A percentile compares a stretch with the other conserved stretches of the same genome.
These are phyloP conservation scores for Typhlichthys eigenmanni DNA, from an alignment of 2,797 vertebrate genomes.

Conservation along the genomic window DNA sequence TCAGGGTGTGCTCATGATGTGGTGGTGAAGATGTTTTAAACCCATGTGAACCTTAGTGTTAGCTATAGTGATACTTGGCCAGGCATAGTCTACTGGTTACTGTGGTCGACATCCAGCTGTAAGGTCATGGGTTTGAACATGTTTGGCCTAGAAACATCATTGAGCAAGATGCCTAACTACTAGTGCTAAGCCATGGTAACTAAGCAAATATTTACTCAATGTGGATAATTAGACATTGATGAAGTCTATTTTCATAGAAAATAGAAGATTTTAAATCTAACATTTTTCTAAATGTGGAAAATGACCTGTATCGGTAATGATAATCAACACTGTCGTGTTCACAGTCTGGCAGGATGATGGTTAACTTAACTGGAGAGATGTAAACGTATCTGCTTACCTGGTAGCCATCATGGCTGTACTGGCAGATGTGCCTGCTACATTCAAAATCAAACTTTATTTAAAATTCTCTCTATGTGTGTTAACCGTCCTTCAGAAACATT, in stretches of 20 bases:
- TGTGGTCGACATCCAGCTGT: too few relatives aligned
- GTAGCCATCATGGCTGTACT: too few relatives aligned
- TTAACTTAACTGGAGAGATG: too few relatives aligned
- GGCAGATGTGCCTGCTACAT: too few relatives aligned
- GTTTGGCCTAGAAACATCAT: too few relatives aligned
- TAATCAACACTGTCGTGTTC: too few relatives aligned
- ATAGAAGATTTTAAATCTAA: background rate
- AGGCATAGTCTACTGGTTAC: too few relatives aligned
- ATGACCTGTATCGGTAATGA: too few relatives aligned
- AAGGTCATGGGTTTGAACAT: slow-evolving; percentile 16
- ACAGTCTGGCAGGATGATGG: too few relatives aligned
- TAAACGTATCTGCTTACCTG: too few relatives aligned
- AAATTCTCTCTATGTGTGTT: slow-evolving; percentile 8
- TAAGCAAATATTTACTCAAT: background rate
- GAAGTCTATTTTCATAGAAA: background rate
- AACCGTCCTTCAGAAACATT: slow-evolving; percentile 20
- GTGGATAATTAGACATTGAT: background rate
- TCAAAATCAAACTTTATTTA: background rate
- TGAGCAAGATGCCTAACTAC: too few relatives aligned
- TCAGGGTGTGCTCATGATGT: slow-evolving; percentile 8
- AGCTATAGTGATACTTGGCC: slow-evolving; percentile 5
- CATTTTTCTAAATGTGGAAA: too few relatives aligned
- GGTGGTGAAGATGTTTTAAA: slow-evolving; percentile 2
- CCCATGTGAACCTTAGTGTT: background rate
- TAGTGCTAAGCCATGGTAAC: background rate